phyloP scores from a whole-genome alignment of 2,113 vertebrate species.

The Gambusia holbrooki region DNA sequence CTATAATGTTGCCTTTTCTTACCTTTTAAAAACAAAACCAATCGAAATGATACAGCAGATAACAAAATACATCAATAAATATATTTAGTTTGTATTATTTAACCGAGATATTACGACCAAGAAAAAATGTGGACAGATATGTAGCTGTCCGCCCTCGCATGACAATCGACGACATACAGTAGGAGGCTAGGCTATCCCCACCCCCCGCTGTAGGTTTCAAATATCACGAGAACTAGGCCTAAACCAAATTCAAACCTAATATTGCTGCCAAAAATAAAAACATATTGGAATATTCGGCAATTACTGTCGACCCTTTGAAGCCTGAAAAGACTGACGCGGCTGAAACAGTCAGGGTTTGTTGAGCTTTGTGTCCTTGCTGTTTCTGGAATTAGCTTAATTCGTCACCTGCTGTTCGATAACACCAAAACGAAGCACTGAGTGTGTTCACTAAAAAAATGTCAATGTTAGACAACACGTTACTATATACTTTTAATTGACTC shows the following conservation, averaged over 20 bases:
- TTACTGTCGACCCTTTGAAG: not conserved
- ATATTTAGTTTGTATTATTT: not conserved
- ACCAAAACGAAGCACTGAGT: slow-evolving; percentile 1
- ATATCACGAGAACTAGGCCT: slow-evolving; percentile 66
- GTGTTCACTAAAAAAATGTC: not conserved
- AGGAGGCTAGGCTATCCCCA: slow-evolving; percentile 70
- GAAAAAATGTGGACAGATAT: slow-evolving; percentile 12
- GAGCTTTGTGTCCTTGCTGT: slow-evolving; percentile 54
- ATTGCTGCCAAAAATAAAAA: not conserved
- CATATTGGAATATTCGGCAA: slow-evolving; percentile 15
- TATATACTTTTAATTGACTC: slow-evolving; percentile 14
- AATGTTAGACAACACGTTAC: not conserved
- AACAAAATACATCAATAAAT: not conserved
- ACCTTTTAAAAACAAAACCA: not conserved
- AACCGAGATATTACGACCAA: not conserved
- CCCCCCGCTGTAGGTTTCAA: slow-evolving; percentile 58
- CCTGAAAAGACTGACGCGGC: not conserved
- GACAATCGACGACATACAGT: slow-evolving; percentile 73
- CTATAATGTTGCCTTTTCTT: slow-evolving; percentile 53
- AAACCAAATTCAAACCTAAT: slow-evolving; percentile 41
- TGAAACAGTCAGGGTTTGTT: not conserved
- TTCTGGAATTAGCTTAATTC: slow-evolving; percentile 46
- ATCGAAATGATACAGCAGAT: slow-evolving; percentile 11
- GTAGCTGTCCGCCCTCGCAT: slow-evolving; percentile 59
- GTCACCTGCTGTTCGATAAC: slow-evolving; percentile 32